phyloP scores from a whole-genome alignment of 2,797 vertebrate genomes.

The Malurus splendens region DNA sequence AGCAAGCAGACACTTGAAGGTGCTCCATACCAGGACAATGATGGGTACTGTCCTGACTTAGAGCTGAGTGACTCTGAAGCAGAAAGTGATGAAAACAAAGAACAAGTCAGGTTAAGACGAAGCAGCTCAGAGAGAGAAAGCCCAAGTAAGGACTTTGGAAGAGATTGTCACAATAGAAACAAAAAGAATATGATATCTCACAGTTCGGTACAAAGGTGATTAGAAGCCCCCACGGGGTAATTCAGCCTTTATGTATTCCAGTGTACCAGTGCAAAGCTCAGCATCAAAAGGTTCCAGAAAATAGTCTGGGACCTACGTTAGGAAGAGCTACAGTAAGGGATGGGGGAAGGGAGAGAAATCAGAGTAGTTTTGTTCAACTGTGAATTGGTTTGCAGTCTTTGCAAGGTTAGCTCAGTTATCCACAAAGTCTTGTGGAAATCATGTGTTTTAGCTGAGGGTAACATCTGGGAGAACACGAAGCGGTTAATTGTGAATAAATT shows the following conservation, averaged over 20 bases:
- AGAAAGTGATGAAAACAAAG: slow-evolving; percentile 83
- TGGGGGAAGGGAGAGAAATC: not conserved
- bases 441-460: not conserved
- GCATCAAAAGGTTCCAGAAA: slow-evolving; percentile 56
- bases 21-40: slow-evolving; percentile 85
- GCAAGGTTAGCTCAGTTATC: slow-evolving; percentile 8
- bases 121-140: slow-evolving; percentile 71
- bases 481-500: not conserved
- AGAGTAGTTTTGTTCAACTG: slow-evolving; percentile 14
- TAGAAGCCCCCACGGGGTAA: slow-evolving; percentile 54
- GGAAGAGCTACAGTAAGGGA: slow-evolving; percentile 37
- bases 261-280: slow-evolving; percentile 45
- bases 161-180: slow-evolving; percentile 72
- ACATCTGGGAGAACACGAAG: slow-evolving; percentile 11
- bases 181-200: slow-evolving; percentile 82
- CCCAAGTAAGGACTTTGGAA: slow-evolving; percentile 70
- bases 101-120: slow-evolving; percentile 69
- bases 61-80: slow-evolving; percentile 96
- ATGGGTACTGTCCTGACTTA: slow-evolving; percentile 94
- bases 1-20: slow-evolving; percentile 75
- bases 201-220: slow-evolving; percentile 90
- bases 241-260: slow-evolving; percentile 42
- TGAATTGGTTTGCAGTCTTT: slow-evolving; percentile 52
- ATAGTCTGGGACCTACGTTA: slow-evolving; percentile 14
- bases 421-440: not conserved